Percentiles rank a stretch among this genome's conserved stretches.
phyloP scores from a whole-genome alignment of 2,888 invertebrate genomes.

The Calameuta filiformis region DNA sequence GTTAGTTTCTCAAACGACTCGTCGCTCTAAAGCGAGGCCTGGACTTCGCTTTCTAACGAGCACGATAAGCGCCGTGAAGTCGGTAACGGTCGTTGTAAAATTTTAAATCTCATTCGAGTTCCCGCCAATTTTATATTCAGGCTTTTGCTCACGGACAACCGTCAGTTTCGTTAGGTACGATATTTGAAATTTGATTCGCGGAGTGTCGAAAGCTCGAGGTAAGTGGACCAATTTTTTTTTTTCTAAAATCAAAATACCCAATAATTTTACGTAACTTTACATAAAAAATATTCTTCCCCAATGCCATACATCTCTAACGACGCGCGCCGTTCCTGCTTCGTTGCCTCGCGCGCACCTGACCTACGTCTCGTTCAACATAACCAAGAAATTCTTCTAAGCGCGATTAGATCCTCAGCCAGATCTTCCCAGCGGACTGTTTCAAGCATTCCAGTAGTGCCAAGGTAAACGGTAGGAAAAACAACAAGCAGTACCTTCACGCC shows the following conservation, averaged over 20 bases:
- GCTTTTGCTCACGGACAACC: too few species aligned
- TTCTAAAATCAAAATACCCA: neutral
- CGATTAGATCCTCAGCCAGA: neutral
- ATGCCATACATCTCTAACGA: neutral
- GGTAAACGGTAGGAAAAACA: conserved; percentile 28
- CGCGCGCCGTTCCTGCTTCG: neutral
- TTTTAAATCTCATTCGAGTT: neutral
- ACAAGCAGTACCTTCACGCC: neutral
- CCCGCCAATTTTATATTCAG: neutral
- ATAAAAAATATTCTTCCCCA: neutral
- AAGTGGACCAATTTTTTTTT: neutral
- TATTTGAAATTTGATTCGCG: rapidly evolving
- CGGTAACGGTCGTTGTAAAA: neutral
- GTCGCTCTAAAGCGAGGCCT: too few species aligned
- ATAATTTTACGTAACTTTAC: neutral
- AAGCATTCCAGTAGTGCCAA: neutral
- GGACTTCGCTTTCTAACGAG: neutral
- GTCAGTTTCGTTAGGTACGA: neutral
- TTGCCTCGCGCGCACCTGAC: neutral
- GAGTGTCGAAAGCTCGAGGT: neutral
- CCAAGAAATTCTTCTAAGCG: neutral
- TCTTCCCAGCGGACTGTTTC: neutral
- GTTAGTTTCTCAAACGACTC: neutral
- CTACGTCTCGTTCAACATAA: neutral
- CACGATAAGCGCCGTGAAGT: neutral